These are phyloP conservation scores for Zaprionus kolodkinae DNA, from an alignment of 1,140 invertebrate genomes.

Conservation along the genomic window DNA sequence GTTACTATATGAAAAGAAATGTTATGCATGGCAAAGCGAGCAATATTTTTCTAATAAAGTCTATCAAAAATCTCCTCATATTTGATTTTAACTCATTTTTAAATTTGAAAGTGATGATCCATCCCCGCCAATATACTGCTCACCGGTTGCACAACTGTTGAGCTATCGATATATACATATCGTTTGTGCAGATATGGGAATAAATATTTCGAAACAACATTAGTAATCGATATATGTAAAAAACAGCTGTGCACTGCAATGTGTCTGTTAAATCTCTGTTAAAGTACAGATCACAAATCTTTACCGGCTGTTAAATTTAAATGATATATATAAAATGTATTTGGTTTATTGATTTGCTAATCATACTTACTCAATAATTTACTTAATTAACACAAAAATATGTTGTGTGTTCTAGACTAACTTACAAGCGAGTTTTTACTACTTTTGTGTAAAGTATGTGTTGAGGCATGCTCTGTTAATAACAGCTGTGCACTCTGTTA, in stretches of 20 bases:
- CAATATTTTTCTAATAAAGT: conserved; percentile 81
- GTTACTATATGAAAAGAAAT: conserved; percentile 67
- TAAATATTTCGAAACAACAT: background rate
- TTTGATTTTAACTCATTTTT: background rate
- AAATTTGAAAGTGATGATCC: background rate
- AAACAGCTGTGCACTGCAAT: background rate
- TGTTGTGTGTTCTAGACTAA: background rate
- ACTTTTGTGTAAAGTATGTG: background rate
- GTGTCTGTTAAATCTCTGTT: background rate
- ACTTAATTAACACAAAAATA: background rate
- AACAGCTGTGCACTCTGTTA: conserved; percentile 24
- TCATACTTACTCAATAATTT: background rate
- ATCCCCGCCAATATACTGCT: background rate
- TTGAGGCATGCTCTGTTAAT: conserved; percentile 16
- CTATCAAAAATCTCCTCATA: conserved; percentile 32
- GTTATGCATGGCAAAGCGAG: conserved; percentile 74
- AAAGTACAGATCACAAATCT: background rate
- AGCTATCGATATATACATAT: background rate
- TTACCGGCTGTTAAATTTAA: conserved; percentile 19
- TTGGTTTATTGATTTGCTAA: background rate
- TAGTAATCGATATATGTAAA: background rate
- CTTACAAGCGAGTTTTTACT: background rate
- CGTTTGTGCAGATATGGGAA: background rate
- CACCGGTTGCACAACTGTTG: background rate
- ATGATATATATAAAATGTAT: background rate